phyloP scores from a whole-genome alignment of 2,888 invertebrate species.

The Epistrophe grossulariae region DNA sequence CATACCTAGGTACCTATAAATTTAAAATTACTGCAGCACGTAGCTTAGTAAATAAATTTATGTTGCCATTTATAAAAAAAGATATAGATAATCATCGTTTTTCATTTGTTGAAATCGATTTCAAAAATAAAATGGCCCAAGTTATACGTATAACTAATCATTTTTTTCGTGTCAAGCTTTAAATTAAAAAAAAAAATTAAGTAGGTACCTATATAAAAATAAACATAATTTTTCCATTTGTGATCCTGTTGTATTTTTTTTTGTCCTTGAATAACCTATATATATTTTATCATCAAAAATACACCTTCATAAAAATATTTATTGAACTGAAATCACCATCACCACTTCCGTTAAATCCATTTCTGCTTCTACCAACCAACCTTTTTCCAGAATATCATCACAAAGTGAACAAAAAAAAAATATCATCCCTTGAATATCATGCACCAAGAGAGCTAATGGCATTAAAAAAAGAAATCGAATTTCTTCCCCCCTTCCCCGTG shows the following conservation, averaged over 20 bases:
- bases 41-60: neutral
- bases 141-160: neutral
- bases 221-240: conserved; percentile 43
- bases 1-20: no score
- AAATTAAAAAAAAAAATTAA: conserved; percentile 2
- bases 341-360: conserved; percentile 33
- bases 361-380: neutral
- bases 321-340: conserved; percentile 37
- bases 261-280: neutral
- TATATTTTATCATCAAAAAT: conserved; percentile 8
- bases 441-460: conserved; percentile 43
- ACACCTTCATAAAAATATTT: conserved; percentile 51
- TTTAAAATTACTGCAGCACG: neutral
- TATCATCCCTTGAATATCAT: conserved; percentile 40
- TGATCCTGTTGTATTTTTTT: neutral
- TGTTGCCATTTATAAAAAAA: neutral
- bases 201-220: neutral
- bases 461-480: conserved; percentile 48
- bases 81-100: neutral
- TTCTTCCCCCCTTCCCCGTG: neutral
- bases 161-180: neutral
- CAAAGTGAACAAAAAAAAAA: conserved; percentile 4
- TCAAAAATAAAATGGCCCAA: neutral
- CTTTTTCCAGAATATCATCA: conserved; percentile 5
- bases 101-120: conserved; percentile 3